Evolutionary conservation across 2,113 vertebrate species (phyloP).

Genomic region (Scatophagus argus): DNA sequence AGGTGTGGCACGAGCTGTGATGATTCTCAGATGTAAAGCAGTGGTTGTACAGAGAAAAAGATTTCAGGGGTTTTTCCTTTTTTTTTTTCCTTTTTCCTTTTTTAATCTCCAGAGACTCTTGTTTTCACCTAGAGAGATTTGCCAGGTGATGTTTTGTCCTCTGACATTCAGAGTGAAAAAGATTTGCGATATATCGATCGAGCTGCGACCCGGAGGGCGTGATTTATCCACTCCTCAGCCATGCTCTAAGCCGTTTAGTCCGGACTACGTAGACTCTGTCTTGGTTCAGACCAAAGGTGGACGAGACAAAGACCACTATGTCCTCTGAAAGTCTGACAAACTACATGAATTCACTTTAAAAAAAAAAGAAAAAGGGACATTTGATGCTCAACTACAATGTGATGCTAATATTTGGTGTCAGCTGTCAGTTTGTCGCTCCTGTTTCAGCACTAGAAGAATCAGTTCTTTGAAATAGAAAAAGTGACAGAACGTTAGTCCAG

Average conservation of each 20-base stretch:
- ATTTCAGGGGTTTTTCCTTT: constrained; percentile 53
- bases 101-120: constrained; percentile 43
- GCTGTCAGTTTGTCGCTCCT: not conserved
- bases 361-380: not conserved
- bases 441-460: constrained; percentile 1
- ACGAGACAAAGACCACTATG: constrained; percentile 6
- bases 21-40: constrained; percentile 31
- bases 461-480: not conserved
- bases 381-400: constrained; percentile 29
- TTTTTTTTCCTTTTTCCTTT: not conserved
- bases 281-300: constrained; percentile 47
- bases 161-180: constrained; percentile 79
- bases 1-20: constrained; percentile 29
- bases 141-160: constrained; percentile 62
- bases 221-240: not conserved
- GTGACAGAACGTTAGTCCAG: not conserved
- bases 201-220: constrained; percentile 24
- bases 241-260: constrained; percentile 14
- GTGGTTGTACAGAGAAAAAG: constrained; percentile 57
- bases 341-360: not conserved
- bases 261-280: constrained; percentile 12
- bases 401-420: constrained; percentile 18
- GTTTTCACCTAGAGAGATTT: constrained; percentile 49
- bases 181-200: constrained; percentile 37
- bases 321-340: constrained; percentile 3